Evolutionary conservation across 2,113 vertebrate genomes (phyloP).

Genomic region (Zosterops lateralis): DNA sequence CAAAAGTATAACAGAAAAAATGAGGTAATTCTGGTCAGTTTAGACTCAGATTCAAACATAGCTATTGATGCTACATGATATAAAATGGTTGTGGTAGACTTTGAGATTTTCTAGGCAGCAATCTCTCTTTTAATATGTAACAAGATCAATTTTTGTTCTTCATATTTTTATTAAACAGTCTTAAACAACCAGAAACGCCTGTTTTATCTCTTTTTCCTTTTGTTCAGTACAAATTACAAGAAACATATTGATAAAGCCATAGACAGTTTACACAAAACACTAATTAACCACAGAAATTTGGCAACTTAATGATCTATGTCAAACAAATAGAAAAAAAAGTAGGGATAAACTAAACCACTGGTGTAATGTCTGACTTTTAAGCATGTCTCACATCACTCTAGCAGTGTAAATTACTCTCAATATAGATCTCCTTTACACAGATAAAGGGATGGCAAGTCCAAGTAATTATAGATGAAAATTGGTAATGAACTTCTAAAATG

Average conservation of each 20-base stretch:
- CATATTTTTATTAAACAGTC: neutral
- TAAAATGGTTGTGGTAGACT: neutral
- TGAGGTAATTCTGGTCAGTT: neutral
- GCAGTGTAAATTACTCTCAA: neutral
- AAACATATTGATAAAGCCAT: neutral
- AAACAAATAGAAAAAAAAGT: neutral
- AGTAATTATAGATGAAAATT: neutral
- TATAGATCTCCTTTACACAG: neutral
- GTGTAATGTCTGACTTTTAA: neutral
- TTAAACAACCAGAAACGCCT: neutral
- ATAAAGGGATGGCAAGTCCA: neutral
- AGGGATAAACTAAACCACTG: neutral
- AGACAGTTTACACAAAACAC: conserved; percentile 12
- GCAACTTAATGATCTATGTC: neutral
- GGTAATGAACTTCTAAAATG: neutral
- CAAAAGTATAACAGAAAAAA: neutral
- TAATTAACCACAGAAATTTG: conserved; percentile 1
- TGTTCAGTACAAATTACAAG: neutral
- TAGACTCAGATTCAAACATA: neutral
- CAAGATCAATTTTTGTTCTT: neutral
- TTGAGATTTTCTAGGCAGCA: neutral
- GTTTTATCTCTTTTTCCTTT: neutral
- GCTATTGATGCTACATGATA: neutral
- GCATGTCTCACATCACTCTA: neutral
- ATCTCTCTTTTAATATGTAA: neutral